Base-by-base conservation (phyloP, 2,113 vertebrate genomes). In the Microcebus griseorufus region DNA sequence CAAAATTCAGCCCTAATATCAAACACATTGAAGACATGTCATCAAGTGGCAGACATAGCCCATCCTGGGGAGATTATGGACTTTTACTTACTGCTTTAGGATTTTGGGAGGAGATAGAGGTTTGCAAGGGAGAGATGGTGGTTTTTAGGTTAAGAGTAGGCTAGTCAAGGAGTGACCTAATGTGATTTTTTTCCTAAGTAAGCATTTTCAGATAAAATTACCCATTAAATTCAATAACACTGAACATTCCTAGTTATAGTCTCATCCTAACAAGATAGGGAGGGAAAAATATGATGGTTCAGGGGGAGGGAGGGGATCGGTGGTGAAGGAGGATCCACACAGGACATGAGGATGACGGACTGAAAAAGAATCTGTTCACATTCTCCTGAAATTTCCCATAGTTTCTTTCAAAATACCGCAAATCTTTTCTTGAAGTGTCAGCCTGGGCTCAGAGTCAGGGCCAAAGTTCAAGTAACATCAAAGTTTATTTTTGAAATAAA, bases 401-500 rank as follows among this genome's bases (percentile, higher is more conserved):
- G 93, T 92, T 96, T 95, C 90, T 94, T 96, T 94, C 78, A 85
- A 85, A 96, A 94, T 51, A 93, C 65, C 14, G 17, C 82, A 94
- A 88, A 29, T 88, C 86, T 94, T 96, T 95, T 94, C 78, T 93
- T 0, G 1, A 29, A 81, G 65, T 96, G 76, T 96, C 92, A 96
- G 94, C 67, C 92, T 94, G 86, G 72, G 60, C 82, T 94, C 78
- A 78, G 89, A 94, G 53, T 97, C 82, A 96, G 90, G 94, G 92
- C 58, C 87, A 97, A 97, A 97, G 95, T 96, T 96, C 94, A 94
- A 95, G 82, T 53, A 96, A 95, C 78, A 95, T 94, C 92, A 96
- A 95, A 96, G 82, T 94, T 97, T 97, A 85, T 93, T 97, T 97
- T 94, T 97, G 88, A 95, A 96, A 95, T 94, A 76, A 96, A 95